Base-by-base conservation (phyloP, 2,797 vertebrate species). In the Hirundo rustica region DNA sequence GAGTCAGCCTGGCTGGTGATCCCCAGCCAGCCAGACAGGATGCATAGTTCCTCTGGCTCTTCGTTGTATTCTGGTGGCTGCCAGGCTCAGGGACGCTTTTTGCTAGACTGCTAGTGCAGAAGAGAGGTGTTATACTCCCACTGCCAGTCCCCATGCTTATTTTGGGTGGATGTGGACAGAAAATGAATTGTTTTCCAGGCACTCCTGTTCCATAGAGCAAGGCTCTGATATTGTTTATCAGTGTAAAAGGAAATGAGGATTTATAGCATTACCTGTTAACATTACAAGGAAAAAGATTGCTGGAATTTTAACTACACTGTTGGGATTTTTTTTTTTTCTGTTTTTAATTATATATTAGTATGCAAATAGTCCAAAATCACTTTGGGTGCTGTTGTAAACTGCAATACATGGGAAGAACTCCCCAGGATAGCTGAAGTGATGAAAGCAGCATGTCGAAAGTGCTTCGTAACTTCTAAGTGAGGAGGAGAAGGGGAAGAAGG, bases 321-420 rank as follows among this genome's bases (percentile, higher is more conserved):
- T 0, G 16, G 81, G 75, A 57, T 57, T 85, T 89, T 88, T 86
- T 88, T 86, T 82, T 86, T 83, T 65, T 3, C 61, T 3, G 1
- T 9, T 92, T 95, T 90, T 92, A 92, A 94, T 95, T 92, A 73
- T 73, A 93, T 94, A 91, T 89, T 70, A 88, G 32, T 72, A 70
- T 91, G 79, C 66, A 95, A 85, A 66, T 88, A 83, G 62, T 91
- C 70, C 44, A 55, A 78, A 93, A 79, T 89, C 48, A 57, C 87
- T 93, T 95, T 70, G 76, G 26, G 51, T 83, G 65, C 38, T 60
- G 55, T 70, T 86, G 23, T 74, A 78, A 86, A 84, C 40, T 70
- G 76, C 45, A 68, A 2, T 0, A 1, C 54, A 13, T 66, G 13
- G 30, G 45, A 64, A 73, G 61, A 86, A 26, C 64, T 82, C 54